Conservation (phyloP, 1,140 invertebrate genomes). For the Prorops nasuta region DNA sequence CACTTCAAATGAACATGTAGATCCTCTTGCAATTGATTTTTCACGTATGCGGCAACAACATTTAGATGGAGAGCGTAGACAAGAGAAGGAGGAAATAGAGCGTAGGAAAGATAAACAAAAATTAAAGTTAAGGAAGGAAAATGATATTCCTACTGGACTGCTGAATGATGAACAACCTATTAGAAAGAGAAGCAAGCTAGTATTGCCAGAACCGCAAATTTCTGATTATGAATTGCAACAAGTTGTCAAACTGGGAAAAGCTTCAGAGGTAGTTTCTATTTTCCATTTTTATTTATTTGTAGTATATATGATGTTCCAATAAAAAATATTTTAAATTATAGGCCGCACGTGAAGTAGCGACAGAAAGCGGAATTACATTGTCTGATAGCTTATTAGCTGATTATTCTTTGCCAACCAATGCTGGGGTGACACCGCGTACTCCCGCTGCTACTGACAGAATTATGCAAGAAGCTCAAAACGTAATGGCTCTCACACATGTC, state of each 20-base stretch:
- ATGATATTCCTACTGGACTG: constrained; percentile 92
- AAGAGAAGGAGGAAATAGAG: constrained; percentile 87
- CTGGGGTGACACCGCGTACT: constrained; percentile 80
- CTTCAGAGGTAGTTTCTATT: constrained; percentile 81
- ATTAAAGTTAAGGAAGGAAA: constrained; percentile 92
- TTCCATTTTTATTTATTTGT: no score
- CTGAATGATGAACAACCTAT: constrained; percentile 86
- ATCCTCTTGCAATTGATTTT: constrained; percentile 88
- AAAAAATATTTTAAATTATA: constrained; percentile 5
- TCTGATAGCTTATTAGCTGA: constrained; percentile 88
- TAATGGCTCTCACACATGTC: constrained; percentile 96
- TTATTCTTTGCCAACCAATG: constrained; percentile 82
- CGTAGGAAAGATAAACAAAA: constrained; percentile 89
- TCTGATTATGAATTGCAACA: constrained; percentile 87
- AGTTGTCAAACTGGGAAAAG: constrained; percentile 95
- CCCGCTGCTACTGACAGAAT: constrained; percentile 73
- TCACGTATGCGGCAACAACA: constrained; percentile 87
- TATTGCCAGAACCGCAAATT: constrained; percentile 95
- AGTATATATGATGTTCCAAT: not conserved
- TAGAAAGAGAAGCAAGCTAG: constrained; percentile 92
- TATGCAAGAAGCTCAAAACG: constrained; percentile 94
- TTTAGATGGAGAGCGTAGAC: constrained; percentile 86
- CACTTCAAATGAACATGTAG: constrained; percentile 83
- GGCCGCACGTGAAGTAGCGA: constrained; percentile 85
- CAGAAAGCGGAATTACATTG: constrained; percentile 74